Percentiles rank a stretch among this genome's conserved stretches.
These are phyloP conservation scores for Vulpes vulpes DNA, from an alignment of 2,113 vertebrate genomes.

Conservation along the genomic window DNA sequence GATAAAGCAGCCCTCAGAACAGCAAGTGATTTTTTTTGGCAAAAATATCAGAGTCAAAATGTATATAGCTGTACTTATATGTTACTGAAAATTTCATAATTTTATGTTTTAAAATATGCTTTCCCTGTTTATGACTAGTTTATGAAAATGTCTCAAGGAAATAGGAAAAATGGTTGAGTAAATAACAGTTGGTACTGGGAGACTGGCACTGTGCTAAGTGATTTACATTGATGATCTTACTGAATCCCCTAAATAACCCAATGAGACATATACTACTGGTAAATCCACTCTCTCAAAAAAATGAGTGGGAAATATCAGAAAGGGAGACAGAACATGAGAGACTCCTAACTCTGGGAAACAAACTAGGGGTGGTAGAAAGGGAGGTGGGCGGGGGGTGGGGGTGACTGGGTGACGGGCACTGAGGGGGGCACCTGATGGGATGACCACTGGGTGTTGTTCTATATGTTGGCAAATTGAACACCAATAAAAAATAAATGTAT, in stretches of 20 bases:
- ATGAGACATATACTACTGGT: background rate
- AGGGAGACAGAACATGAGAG: too few relatives aligned
- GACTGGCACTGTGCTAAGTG: background rate
- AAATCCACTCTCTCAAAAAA: background rate
- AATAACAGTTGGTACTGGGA: background rate
- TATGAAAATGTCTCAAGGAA: constrained; percentile 21
- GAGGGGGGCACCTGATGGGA: too few relatives aligned
- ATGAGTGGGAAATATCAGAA: too few relatives aligned
- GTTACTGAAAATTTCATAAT: constrained; percentile 10
- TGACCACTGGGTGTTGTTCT: too few relatives aligned
- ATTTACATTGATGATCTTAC: background rate
- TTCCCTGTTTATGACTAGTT: background rate
- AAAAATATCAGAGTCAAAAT: background rate
- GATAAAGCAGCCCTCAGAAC: constrained; percentile 9
- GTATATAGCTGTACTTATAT: background rate
- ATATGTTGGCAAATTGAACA: too few relatives aligned
- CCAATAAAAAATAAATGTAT: too few relatives aligned
- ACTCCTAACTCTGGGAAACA: too few relatives aligned
- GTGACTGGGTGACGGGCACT: too few relatives aligned
- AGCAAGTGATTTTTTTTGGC: background rate
- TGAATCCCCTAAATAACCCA: background rate
- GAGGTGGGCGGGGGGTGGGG: too few relatives aligned
- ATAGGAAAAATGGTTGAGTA: background rate
- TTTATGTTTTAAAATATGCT: background rate
- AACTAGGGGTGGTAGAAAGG: too few relatives aligned